phyloP scores from a whole-genome alignment of 2,113 vertebrate genomes.

The Erythrolamprus reginae region DNA sequence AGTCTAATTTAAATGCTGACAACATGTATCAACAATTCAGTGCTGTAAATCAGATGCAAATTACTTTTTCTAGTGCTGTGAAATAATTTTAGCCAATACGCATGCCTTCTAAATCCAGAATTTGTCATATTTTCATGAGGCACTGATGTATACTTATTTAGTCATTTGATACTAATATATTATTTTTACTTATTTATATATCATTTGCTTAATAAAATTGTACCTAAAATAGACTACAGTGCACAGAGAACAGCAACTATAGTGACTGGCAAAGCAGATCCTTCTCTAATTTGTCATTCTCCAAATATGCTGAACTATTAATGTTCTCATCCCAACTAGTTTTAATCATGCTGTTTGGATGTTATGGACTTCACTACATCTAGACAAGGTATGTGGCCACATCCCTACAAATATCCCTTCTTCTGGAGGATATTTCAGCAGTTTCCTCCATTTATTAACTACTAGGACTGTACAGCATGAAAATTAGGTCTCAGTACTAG shows the following conservation, averaged over 20 bases:
- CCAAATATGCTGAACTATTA: not conserved
- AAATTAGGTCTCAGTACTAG: rapidly evolving
- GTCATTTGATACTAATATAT: not conserved
- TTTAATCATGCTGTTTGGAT: not conserved
- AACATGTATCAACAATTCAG: not conserved
- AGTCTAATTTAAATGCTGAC: not conserved
- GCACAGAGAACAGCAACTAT: constrained; percentile 26
- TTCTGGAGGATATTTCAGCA: not conserved
- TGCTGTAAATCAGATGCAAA: not conserved
- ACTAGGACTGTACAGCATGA: not conserved
- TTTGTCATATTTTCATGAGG: not conserved
- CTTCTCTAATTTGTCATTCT: not conserved
- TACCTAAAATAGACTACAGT: constrained; percentile 18
- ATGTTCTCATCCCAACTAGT: no score
- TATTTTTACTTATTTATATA: constrained; percentile 48
- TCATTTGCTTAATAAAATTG: constrained; percentile 48
- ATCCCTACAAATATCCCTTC: not conserved
- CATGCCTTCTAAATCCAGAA: not conserved
- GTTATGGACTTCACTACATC: not conserved
- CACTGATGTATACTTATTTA: not conserved
- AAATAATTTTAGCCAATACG: not conserved
- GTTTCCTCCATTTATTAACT: not conserved
- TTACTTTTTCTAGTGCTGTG: not conserved
- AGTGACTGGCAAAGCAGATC: constrained; percentile 3
- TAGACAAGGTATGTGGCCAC: not conserved